phyloP scores from a whole-genome alignment of 2,113 vertebrate species.

The Probosciger aterrimus region DNA sequence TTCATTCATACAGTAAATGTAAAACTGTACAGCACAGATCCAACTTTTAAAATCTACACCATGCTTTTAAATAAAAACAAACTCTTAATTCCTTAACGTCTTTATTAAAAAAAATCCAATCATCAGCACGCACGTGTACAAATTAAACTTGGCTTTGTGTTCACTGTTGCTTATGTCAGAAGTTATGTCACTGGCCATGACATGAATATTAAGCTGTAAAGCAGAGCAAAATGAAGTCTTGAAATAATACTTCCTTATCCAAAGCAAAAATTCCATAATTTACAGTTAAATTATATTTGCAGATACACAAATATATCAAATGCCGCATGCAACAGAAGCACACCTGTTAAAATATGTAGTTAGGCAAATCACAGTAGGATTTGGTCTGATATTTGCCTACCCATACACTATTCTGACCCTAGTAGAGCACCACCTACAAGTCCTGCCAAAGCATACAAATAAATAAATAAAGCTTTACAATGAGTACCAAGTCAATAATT shows the following conservation, averaged over 20 bases:
- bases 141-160: conserved; percentile 17
- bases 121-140: conserved; percentile 26
- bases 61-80: conserved; percentile 60
- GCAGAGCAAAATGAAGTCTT: conserved; percentile 1
- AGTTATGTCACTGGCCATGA: background rate
- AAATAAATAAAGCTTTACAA: conserved; percentile 47
- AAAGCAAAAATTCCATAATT: background rate
- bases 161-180: conserved; percentile 11
- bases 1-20: background rate
- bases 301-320: conserved; percentile 51
- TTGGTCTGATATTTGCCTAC: conserved; percentile 41
- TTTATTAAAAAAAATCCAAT: conserved; percentile 61
- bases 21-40: background rate
- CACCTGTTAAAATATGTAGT: background rate
- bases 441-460: conserved; percentile 48
- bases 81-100: conserved; percentile 30
- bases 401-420: conserved; percentile 37
- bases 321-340: conserved; percentile 35
- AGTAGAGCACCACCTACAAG: conserved; percentile 30
- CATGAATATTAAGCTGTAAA: conserved; percentile 9
- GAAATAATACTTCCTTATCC: background rate
- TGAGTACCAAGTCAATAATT: conserved; percentile 15
- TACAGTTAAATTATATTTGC: conserved; percentile 37
- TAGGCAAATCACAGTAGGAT: conserved; percentile 23
- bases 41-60: background rate